Evolutionary conservation across 2,113 vertebrate genomes (phyloP).

Genomic region (Struthio camelus): DNA sequence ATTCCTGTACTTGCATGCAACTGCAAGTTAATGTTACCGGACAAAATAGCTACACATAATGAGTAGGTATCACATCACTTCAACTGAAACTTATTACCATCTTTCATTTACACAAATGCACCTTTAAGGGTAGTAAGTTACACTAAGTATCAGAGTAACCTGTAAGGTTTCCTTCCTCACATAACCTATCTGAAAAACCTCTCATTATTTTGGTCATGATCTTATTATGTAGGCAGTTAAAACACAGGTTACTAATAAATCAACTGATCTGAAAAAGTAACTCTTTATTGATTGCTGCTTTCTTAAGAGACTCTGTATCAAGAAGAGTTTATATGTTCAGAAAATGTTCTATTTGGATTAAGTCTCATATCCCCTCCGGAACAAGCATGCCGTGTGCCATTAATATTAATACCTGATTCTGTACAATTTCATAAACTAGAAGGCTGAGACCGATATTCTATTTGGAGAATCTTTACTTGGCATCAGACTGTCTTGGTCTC

Average conservation of each 20-base stretch:
- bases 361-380: background rate
- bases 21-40: background rate
- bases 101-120: background rate
- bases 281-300: background rate
- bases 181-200: background rate
- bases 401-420: background rate
- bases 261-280: background rate
- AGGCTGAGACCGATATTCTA: background rate
- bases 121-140: background rate
- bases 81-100: background rate
- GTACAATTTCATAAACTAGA: rapidly evolving
- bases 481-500: background rate
- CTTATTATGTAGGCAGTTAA: background rate
- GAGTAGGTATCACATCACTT: background rate
- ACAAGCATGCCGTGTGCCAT: background rate
- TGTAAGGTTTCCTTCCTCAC: background rate
- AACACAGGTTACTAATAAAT: background rate
- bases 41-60: background rate
- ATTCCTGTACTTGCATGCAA: background rate
- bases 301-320: background rate
- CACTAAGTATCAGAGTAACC: background rate
- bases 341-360: background rate
- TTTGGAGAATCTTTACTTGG: background rate
- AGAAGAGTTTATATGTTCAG: background rate
- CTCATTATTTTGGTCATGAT: background rate